A percentile compares a stretch with the other conserved stretches of the same genome.
Evolutionary conservation across 2,888 invertebrate species (phyloP).

Genomic region (Tanytarsus gracilentus): DNA sequence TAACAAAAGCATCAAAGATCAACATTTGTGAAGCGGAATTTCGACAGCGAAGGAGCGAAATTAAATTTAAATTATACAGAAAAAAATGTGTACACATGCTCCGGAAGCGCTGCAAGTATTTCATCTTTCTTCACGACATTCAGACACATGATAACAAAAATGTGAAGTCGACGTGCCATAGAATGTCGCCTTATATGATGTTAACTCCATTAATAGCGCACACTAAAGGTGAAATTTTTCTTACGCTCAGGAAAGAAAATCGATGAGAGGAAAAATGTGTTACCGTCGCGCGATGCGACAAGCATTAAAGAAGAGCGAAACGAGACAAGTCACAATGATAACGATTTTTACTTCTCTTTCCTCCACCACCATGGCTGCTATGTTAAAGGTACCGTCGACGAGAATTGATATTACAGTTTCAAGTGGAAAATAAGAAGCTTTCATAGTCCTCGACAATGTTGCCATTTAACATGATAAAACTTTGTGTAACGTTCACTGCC

Average conservation of each 20-base stretch:
- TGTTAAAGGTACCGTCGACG: no score
- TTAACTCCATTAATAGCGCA: conserved; percentile 12
- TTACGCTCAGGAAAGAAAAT: background rate
- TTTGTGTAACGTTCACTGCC: background rate
- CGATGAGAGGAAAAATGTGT: background rate
- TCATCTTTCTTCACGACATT: background rate
- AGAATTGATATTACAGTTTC: conserved; percentile 18
- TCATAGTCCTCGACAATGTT: background rate
- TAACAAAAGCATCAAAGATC: conserved; percentile 19
- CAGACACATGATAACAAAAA: background rate
- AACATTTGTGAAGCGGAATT: conserved; percentile 1
- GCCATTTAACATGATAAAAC: conserved; percentile 13
- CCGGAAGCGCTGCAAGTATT: background rate
- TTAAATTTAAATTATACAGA: no score
- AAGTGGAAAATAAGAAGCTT: background rate
- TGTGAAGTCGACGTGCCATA: background rate
- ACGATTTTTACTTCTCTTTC: background rate
- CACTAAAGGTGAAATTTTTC: background rate
- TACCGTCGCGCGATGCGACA: background rate
- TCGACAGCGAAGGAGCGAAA: no score
- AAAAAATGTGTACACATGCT: background rate
- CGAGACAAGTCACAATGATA: background rate
- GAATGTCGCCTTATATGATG: conserved; percentile 2
- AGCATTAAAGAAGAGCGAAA: background rate
- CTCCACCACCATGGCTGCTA: no score